These are phyloP conservation scores for Pseudopleuronectes americanus DNA, from an alignment of 2,797 vertebrate species.

Conservation along the genomic window DNA sequence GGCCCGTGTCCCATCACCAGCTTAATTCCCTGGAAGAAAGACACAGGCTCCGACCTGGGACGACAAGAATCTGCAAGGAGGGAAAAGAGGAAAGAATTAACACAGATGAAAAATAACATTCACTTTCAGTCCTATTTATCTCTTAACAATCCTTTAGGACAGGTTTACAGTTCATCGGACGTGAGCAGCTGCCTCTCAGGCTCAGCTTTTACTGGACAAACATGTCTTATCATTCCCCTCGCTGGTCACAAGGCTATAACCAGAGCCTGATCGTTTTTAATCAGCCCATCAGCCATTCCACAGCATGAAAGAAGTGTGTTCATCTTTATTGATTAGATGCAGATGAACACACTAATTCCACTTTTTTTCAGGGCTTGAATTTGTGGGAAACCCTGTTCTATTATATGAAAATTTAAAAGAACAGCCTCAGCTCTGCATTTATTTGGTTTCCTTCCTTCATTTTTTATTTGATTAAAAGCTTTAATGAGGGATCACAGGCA, in stretches of 20 bases:
- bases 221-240: constrained; percentile 1
- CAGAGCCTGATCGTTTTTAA: constrained; percentile 11
- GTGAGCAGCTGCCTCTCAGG: constrained; percentile 7
- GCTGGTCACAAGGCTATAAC: constrained; percentile 38
- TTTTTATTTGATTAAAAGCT: not conserved
- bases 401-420: not conserved
- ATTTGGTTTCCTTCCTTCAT: not conserved
- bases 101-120: not conserved
- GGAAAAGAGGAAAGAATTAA: not conserved
- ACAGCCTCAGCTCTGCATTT: no score
- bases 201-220: constrained; percentile 1
- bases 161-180: not conserved
- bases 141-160: no score
- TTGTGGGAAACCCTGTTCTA: not conserved
- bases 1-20: constrained; percentile 93
- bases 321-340: constrained; percentile 5
- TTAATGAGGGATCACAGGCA: not conserved
- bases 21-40: constrained; percentile 90
- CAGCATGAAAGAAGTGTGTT: not conserved
- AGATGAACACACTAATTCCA: not conserved
- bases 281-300: constrained; percentile 25
- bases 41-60: constrained; percentile 81
- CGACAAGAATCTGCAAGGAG: constrained; percentile 80
- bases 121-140: not conserved
- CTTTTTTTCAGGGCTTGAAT: not conserved